Base-by-base conservation (phyloP, 1,140 invertebrate species). In the Trachymyrmex septentrionalis region DNA sequence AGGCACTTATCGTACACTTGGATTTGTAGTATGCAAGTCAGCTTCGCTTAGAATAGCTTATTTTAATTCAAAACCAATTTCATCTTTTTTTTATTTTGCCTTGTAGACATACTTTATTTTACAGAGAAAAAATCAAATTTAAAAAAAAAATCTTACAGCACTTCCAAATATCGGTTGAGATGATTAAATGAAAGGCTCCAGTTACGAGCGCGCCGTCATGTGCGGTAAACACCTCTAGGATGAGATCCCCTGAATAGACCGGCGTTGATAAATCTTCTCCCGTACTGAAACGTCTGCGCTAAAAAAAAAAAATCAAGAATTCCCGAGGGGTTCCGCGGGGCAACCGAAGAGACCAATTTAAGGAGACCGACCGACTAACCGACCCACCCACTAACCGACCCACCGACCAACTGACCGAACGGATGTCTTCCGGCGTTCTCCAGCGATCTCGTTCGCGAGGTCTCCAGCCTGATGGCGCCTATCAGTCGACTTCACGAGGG, bases 401-500 rank as follows among this genome's bases (percentile, higher is more conserved):
- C 12, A 63, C 55, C 24, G 24, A 75, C 81, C 30, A 57, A 85
- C 50, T 57, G 44, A 85, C 24, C 71, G 30, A 85, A 81, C 69
- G 73, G 30, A 88, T 71, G 57, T 77, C 64, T 64, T 53, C 48
- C 77, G 61, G 53, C 57, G 76, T 85, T 80, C 34, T 66, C 66
- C 82, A 76, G 82, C 19, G 16, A 64, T 78, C 61, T 73, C 34
- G 69, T 24, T 77, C 24, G 63, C 76, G 69, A 61, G 57, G 69
- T 84, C 72, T 88, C 76, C 88, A 90, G 88, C 55, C 53, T 78
- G 64, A 86, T 90, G 53, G 77, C 64, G 38, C 19, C 82, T 84
- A 73, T 91, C 84, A 91, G 71, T 91, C 85, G 82, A 90, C 90
- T 77, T 90, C 89, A 75, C 93, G 92, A 88, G 87, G 88, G 85